phyloP scores from a whole-genome alignment of 1,140 invertebrate genomes.

The Papilio polytes region DNA sequence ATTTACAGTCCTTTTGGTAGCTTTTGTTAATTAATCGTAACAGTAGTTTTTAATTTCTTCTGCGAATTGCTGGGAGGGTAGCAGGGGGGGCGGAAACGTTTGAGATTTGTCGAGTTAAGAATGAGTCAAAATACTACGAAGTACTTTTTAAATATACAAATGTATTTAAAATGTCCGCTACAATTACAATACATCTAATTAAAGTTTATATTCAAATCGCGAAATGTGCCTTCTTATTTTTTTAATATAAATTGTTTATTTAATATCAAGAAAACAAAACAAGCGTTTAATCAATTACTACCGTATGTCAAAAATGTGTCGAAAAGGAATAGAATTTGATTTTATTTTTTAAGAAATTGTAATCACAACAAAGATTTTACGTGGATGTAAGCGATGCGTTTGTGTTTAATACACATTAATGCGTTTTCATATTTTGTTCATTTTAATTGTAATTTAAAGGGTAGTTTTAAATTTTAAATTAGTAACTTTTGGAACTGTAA shows the following conservation, averaged over 20 bases:
- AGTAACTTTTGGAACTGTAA: not conserved
- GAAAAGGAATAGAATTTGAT: not conserved
- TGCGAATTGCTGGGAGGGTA: not conserved
- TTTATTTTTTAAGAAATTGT: not conserved
- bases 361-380: too few species aligned
- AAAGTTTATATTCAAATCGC: too few species aligned
- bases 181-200: not conserved
- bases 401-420: not conserved
- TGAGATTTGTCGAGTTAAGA: not conserved
- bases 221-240: too few species aligned
- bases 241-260: not conserved
- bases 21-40: not conserved
- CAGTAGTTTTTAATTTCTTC: not conserved
- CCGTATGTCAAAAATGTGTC: not conserved
- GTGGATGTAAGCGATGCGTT: too few species aligned
- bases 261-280: not conserved
- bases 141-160: not conserved
- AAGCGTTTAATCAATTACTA: slow-evolving; percentile 1
- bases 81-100: not conserved
- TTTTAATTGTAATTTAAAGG: not conserved
- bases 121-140: not conserved
- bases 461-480: slow-evolving; percentile 6
- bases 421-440: not conserved
- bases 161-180: too few species aligned
- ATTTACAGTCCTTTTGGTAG: not conserved